Conservation (phyloP, 2,888 invertebrate genomes). For the Bibio marci region DNA sequence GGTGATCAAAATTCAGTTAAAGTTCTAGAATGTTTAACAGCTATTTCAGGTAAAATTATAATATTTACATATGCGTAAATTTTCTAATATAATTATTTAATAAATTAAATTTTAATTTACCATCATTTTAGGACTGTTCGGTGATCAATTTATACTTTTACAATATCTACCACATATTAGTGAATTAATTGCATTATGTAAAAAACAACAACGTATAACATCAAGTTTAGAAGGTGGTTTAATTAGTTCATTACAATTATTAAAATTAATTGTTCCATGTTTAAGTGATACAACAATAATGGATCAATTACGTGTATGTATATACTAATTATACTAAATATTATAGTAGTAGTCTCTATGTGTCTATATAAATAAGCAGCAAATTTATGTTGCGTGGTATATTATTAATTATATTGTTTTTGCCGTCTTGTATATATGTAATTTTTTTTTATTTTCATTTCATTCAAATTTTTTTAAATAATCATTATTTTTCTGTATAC, state of each 20-base stretch:
- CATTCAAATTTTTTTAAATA: no score
- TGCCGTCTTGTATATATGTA: no score
- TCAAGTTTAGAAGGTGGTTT: conserved; percentile 75
- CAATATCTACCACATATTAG: conserved; percentile 85
- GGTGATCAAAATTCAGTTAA: conserved; percentile 71
- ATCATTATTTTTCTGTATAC: no score
- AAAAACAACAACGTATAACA: conserved; percentile 64
- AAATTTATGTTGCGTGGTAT: no score
- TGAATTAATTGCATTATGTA: conserved; percentile 65
- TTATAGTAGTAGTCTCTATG: background rate
- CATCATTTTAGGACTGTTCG: conserved; percentile 50
- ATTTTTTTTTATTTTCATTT: background rate
- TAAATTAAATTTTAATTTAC: no score
- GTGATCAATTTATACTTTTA: conserved; percentile 70
- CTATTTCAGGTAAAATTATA: conserved; percentile 54
- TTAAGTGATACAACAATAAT: conserved; percentile 70
- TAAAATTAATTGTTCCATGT: conserved; percentile 65
- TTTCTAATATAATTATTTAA: conserved; percentile 3
- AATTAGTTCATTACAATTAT: conserved; percentile 62
- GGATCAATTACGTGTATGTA: conserved; percentile 62
- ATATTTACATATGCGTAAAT: no score
- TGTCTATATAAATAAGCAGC: background rate
- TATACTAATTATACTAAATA: background rate
- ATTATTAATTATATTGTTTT: no score
- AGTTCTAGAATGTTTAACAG: conserved; percentile 79